Conservation (phyloP, 2,797 vertebrate species). For the Pipistrellus pygmaeus region DNA sequence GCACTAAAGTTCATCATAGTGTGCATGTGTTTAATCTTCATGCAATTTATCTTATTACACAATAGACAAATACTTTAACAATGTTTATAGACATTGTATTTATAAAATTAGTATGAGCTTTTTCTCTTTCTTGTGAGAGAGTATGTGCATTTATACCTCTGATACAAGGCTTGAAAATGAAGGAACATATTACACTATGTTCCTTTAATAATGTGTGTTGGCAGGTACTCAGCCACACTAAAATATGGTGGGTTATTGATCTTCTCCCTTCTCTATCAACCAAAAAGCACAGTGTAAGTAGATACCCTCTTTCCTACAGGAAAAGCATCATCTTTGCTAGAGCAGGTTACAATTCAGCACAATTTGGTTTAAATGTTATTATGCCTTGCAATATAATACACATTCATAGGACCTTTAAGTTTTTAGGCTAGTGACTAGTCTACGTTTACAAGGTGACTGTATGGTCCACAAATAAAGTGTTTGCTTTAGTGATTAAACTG, state of each 20-base stretch:
- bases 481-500: background rate
- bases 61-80: background rate
- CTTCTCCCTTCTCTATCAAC: background rate
- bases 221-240: constrained; percentile 46
- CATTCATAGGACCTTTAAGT: background rate
- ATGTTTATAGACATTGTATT: constrained; percentile 68
- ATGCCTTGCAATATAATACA: background rate
- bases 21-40: constrained; percentile 21
- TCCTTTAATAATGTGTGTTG: constrained; percentile 54
- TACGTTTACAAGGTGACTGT: background rate
- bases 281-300: background rate
- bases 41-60: constrained; percentile 55
- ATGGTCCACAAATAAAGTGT: background rate
- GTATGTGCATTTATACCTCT: constrained; percentile 67
- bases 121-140: constrained; percentile 67
- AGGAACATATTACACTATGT: constrained; percentile 38
- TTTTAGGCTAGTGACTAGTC: background rate
- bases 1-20: constrained; percentile 54
- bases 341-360: background rate
- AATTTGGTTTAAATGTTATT: constrained; percentile 39
- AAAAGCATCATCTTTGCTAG: constrained; percentile 54
- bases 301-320: background rate
- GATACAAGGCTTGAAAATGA: constrained; percentile 68
- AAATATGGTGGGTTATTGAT: constrained; percentile 53
- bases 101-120: constrained; percentile 54